Conservation (phyloP, 2,888 invertebrate species). For the Ctena decussata region DNA sequence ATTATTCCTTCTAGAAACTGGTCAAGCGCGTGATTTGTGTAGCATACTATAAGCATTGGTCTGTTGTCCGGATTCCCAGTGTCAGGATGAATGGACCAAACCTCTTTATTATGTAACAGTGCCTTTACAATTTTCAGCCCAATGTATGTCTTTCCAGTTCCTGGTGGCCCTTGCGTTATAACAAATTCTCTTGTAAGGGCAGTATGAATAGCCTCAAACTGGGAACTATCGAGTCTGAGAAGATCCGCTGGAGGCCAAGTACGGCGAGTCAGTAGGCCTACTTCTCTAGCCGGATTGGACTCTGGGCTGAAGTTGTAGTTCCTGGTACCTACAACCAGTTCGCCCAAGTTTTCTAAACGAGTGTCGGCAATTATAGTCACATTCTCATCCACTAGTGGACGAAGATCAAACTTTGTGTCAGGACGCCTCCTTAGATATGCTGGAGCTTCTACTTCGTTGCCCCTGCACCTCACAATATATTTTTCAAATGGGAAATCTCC, state of each 20-base stretch:
- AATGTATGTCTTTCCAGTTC: slow-evolving; percentile 94
- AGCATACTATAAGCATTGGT: slow-evolving; percentile 86
- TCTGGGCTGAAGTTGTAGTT: slow-evolving; percentile 41
- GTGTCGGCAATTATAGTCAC: slow-evolving; percentile 54
- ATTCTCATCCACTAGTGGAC: slow-evolving; percentile 71
- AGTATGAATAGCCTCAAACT: slow-evolving; percentile 79
- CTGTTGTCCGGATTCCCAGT: slow-evolving; percentile 65
- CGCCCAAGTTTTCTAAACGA: slow-evolving; percentile 45
- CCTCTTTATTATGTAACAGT: slow-evolving; percentile 89
- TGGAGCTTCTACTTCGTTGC: slow-evolving; percentile 67
- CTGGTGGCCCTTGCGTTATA: slow-evolving; percentile 91
- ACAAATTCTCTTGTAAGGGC: slow-evolving; percentile 83
- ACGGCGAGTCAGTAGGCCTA: slow-evolving; percentile 21
- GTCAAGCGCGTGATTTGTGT: slow-evolving; percentile 87
- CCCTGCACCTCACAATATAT: slow-evolving; percentile 70
- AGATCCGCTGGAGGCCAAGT: slow-evolving; percentile 67
- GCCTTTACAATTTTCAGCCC: slow-evolving; percentile 91
- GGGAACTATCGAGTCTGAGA: slow-evolving; percentile 82
- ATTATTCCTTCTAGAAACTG: slow-evolving; percentile 86
- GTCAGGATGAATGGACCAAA: slow-evolving; percentile 84
- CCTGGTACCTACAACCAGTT: slow-evolving; percentile 9
- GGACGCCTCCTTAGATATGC: slow-evolving; percentile 62
- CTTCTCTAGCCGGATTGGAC: slow-evolving; percentile 45
- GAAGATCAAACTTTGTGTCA: slow-evolving; percentile 58
- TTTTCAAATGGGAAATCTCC: slow-evolving; percentile 74